Conservation (phyloP, 2,113 vertebrate species). For the Oncorhynchus masou region DNA sequence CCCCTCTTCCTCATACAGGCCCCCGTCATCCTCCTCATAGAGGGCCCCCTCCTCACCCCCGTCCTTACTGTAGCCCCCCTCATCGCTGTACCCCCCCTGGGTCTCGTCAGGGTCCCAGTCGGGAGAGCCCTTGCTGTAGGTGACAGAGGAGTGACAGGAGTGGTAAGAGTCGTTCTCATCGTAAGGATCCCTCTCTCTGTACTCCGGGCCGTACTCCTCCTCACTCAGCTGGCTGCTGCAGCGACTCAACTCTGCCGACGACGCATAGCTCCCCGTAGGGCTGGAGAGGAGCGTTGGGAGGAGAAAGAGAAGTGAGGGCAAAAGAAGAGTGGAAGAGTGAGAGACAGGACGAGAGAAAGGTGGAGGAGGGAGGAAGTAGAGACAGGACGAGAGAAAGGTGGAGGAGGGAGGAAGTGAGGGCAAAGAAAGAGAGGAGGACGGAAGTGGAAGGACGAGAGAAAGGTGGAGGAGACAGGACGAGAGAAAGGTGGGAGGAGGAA, state of each 20-base stretch:
- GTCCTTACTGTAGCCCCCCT: conserved; percentile 84
- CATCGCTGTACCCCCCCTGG: conserved; percentile 81
- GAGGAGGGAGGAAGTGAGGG: neutral
- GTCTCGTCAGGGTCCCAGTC: conserved; percentile 90
- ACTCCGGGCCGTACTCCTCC: conserved; percentile 76
- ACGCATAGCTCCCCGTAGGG: conserved; percentile 92
- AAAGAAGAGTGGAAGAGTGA: too few species aligned
- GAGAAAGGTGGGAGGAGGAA: too few species aligned
- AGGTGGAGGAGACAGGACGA: too few species aligned
- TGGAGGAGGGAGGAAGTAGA: too few species aligned
- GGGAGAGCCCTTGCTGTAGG: conserved; percentile 89
- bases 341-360: too few species aligned
- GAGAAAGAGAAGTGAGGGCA: too few species aligned
- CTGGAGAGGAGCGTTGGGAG: conserved; percentile 59
- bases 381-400: neutral
- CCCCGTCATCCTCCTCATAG: conserved; percentile 77
- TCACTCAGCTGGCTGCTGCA: conserved; percentile 95
- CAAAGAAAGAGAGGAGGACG: too few species aligned
- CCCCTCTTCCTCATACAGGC: conserved; percentile 66
- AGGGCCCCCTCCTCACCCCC: conserved; percentile 81
- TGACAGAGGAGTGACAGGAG: conserved; percentile 96
- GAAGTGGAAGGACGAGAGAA: too few species aligned
- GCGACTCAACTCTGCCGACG: conserved; percentile 90
- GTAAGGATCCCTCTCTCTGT: conserved; percentile 82
- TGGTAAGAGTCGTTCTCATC: conserved; percentile 95